Percentiles rank a stretch among this genome's conserved stretches.
phyloP scores from a whole-genome alignment of 2,888 invertebrate genomes.

The Coelinius sp. region DNA sequence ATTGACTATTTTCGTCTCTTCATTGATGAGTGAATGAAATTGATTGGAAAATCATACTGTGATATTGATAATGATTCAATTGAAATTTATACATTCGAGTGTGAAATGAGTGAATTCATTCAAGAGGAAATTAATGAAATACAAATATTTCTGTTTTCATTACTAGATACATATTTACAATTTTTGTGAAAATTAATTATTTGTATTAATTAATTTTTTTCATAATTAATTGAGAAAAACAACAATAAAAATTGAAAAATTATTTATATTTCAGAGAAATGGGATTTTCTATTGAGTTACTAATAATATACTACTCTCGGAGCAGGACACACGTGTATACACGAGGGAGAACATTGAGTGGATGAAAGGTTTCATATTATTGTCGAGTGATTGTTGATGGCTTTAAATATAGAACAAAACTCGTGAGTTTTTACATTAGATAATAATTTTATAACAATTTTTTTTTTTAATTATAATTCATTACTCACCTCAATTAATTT shows the following conservation, averaged over 20 bases:
- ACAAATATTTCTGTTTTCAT: neutral
- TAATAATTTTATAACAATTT: too few species aligned
- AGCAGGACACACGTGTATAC: neutral
- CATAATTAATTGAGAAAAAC: neutral
- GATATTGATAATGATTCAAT: neutral
- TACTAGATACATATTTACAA: neutral
- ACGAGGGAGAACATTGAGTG: neutral
- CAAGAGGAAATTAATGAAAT: neutral
- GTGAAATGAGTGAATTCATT: neutral
- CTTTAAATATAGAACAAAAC: neutral
- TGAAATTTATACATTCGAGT: neutral
- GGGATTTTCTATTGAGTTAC: neutral
- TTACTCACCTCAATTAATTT: too few species aligned
- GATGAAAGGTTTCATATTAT: neutral
- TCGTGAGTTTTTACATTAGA: too few species aligned
- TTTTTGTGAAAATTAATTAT: neutral
- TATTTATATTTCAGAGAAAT: too few species aligned
- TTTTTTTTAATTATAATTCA: too few species aligned
- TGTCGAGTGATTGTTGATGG: slow-evolving; percentile 2
- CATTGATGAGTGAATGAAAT: neutral
- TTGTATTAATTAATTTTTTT: neutral
- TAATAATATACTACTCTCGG: neutral
- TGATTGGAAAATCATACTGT: neutral
- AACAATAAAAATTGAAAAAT: too few species aligned
- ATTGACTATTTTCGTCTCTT: neutral